phyloP scores from a whole-genome alignment of 53 echinoderm and acorn worm genomes.

The Crossaster papposus region DNA sequence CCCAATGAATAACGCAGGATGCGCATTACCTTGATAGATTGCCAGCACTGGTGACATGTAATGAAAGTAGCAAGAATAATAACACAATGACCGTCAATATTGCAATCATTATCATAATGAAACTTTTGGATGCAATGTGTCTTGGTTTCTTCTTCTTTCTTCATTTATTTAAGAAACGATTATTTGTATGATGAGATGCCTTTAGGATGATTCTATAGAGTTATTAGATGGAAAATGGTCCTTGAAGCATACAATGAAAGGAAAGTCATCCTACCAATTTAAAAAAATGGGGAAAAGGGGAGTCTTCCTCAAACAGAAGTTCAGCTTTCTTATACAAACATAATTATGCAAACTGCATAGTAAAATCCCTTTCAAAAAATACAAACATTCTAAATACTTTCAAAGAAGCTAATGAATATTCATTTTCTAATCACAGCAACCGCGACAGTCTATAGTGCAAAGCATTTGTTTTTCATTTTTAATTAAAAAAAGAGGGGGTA shows the following conservation, averaged over 20 bases:
- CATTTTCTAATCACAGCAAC: neutral
- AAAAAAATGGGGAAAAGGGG: no score
- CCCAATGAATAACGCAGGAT: neutral
- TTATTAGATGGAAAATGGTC: neutral
- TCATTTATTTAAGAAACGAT: neutral
- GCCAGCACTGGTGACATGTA: slow-evolving; percentile 49
- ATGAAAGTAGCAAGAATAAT: neutral
- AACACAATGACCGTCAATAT: neutral
- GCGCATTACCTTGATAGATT: slow-evolving; percentile 52
- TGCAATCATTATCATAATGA: neutral
- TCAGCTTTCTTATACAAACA: neutral
- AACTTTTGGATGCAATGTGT: no score
- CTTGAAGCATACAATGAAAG: neutral
- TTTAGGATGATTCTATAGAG: neutral
- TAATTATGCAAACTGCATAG: neutral
- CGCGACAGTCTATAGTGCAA: no score
- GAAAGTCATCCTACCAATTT: neutral
- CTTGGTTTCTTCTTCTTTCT: neutral
- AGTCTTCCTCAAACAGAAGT: no score
- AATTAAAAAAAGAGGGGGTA: neutral
- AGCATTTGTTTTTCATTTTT: no score
- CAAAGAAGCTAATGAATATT: neutral
- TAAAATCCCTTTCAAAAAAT: neutral
- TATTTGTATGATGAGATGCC: neutral
- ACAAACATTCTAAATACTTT: neutral